Conservation (phyloP, 2,888 invertebrate genomes). For the Ichneumoninae sp. region DNA sequence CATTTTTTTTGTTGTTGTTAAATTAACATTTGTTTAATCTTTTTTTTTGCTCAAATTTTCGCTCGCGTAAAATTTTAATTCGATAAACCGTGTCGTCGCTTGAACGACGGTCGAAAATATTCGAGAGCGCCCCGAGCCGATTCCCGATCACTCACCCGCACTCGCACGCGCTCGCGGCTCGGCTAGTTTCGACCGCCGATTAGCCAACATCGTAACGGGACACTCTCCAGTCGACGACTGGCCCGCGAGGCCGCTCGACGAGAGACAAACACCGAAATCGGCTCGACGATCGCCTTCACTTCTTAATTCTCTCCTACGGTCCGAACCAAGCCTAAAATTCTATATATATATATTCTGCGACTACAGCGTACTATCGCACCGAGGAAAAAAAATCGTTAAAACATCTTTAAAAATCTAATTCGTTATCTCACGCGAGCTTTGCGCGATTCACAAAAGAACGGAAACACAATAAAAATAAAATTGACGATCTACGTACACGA, state of each 20-base stretch:
- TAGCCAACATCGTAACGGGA: conserved; percentile 44
- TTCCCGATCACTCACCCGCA: conserved; percentile 54
- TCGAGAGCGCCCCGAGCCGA: conserved; percentile 34
- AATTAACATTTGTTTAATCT: neutral
- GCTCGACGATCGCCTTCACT: neutral
- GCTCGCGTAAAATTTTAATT: conserved; percentile 4
- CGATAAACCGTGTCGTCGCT: conserved; percentile 14
- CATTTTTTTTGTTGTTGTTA: neutral
- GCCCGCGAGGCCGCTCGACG: conserved; percentile 22
- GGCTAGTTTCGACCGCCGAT: conserved; percentile 43
- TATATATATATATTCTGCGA: conserved; percentile 48
- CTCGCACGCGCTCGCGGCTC: conserved; percentile 37
- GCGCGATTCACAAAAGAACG: neutral
- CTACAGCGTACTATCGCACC: conserved; percentile 39
- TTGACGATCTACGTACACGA: conserved; percentile 1
- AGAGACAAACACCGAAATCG: conserved; percentile 28
- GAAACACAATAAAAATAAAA: neutral
- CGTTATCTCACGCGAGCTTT: conserved; percentile 7
- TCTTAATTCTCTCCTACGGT: neutral
- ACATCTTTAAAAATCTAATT: conserved; percentile 45
- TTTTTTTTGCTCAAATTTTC: neutral
- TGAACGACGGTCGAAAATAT: neutral
- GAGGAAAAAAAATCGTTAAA: conserved; percentile 10
- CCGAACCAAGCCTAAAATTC: conserved; percentile 37
- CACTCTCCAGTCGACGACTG: conserved; percentile 54